Percentiles rank a stretch among this genome's conserved stretches.
phyloP scores from a whole-genome alignment of 2,113 vertebrate species.

The Lepus americanus region DNA sequence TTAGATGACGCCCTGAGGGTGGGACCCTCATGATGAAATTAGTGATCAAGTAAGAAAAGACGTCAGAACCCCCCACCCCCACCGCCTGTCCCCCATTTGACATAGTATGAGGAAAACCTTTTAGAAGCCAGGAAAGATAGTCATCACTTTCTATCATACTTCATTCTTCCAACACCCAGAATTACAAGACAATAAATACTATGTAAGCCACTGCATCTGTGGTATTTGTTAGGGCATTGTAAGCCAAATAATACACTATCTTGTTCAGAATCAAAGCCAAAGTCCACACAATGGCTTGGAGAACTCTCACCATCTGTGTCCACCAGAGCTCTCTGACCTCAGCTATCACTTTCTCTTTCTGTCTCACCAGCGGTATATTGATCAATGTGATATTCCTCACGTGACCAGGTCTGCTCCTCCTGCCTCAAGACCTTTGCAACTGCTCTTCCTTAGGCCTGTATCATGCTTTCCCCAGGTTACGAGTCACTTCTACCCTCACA shows the following conservation, averaged over 20 bases:
- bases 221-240: neutral
- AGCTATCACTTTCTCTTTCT: neutral
- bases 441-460: neutral
- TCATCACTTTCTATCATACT: neutral
- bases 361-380: neutral
- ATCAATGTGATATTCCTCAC: neutral
- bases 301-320: too few relatives aligned
- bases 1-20: neutral
- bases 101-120: neutral
- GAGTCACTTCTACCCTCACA: too few relatives aligned
- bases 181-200: neutral
- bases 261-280: neutral
- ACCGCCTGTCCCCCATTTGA: accelerated
- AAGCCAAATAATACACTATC: neutral
- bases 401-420: neutral
- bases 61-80: neutral
- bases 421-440: neutral
- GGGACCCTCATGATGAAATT: neutral
- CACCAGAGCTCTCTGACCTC: neutral
- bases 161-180: neutral
- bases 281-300: neutral
- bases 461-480: neutral
- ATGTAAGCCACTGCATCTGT: neutral
- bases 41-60: neutral
- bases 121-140: neutral